phyloP scores from a whole-genome alignment of 2,113 vertebrate genomes.

The Zosterops hypoxanthus region DNA sequence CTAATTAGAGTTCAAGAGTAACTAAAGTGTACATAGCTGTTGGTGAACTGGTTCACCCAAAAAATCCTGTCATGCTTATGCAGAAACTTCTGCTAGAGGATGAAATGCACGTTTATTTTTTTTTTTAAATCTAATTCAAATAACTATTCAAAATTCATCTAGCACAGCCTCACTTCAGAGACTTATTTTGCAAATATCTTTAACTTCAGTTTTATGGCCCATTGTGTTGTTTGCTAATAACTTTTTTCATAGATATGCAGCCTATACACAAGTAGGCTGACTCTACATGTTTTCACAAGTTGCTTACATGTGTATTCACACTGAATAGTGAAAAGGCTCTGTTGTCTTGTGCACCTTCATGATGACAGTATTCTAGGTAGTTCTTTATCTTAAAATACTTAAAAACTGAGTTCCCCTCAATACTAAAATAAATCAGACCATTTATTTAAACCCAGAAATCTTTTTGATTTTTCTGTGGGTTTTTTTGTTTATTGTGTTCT shows the following conservation, averaged over 20 bases:
- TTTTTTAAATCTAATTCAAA: not conserved
- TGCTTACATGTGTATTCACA: not conserved
- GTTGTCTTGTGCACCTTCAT: not conserved
- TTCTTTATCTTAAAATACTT: not conserved
- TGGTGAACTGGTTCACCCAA: not conserved
- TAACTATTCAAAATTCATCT: not conserved
- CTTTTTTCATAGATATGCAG: not conserved
- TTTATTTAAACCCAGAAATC: not conserved
- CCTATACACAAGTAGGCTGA: not conserved
- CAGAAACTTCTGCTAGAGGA: not conserved
- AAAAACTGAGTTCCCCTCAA: not conserved
- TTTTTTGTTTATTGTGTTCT: not conserved
- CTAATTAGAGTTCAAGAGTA: not conserved
- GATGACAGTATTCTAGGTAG: not conserved
- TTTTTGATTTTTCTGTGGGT: not conserved
- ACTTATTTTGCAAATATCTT: not conserved
- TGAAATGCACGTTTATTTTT: not conserved
- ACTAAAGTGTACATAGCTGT: not conserved
- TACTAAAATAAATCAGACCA: not conserved
- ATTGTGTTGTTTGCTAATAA: not conserved
- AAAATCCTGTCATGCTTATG: not conserved
- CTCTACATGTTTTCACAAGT: not conserved
- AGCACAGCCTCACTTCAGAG: not conserved
- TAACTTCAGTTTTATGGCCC: not conserved
- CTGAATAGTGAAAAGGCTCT: not conserved